Evolutionary conservation across 1,140 invertebrate genomes (phyloP), one percentile per base, ranked within the genome.

Genomic region (Drosophila equinoxialis): DNA sequence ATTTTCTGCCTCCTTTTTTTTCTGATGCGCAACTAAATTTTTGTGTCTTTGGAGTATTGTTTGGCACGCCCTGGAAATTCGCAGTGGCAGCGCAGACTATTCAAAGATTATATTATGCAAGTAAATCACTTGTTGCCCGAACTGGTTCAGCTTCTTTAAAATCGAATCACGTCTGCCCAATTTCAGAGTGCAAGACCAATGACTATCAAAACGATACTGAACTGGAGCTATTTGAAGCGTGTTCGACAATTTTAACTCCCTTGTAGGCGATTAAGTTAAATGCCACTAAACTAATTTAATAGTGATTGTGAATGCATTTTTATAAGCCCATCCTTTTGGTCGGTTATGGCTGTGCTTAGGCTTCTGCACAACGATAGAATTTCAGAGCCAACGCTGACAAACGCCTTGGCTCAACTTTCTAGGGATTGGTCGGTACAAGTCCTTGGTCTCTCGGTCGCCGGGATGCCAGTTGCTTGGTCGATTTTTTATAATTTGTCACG

Each of bases 261-360:
- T 87, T 91, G 83, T 85, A 85, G 86, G 83, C 90, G 83, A 91
- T 90, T 90, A 91, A 90, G 61, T 91, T 91, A 91, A 91, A 91
- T 87, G 90, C 90, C 81, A 91, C 86, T 91, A 91, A 91, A 91
- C 83, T 90, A 91, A 91, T 91, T 91, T 91, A 91, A 91, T 91
- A 91, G 71, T 87, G 90, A 91, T 91, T 90, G 83, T 72, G 78
- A 83, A 75, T 82, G 74, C 75, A 79, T 71, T 83, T 48, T 51
- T 51, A 23, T 51, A 72, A 17, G 58, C 5, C 20, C 45, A 39
- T 58, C 51, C 63, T 54, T 23, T 54, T 14, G 61, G 20, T 33
- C 45, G 33, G 11, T 51, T 60, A 60, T 23, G 39, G 54, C 65
- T 8, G 59, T 37, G 45, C 17, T 23, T 11, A 14, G 61, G 14